Conservation (phyloP, 2,113 vertebrate species). For the Phrynocephalus versicolor region DNA sequence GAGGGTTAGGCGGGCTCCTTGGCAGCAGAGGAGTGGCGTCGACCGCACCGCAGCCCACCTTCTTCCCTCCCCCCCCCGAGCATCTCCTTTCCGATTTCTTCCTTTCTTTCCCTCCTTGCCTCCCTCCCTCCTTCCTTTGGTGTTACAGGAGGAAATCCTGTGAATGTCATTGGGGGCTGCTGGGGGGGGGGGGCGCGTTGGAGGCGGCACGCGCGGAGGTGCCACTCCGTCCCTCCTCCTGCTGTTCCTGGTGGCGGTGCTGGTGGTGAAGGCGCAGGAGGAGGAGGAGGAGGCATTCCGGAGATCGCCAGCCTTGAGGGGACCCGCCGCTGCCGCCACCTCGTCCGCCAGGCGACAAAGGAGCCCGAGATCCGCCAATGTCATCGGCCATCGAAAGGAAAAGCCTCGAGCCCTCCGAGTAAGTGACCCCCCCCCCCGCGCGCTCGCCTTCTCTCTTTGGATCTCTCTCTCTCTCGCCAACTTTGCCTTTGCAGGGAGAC, state of each 20-base stretch:
- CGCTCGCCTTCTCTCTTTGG: not conserved
- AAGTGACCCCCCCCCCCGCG: conserved; percentile 67
- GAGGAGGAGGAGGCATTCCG: conserved; percentile 34
- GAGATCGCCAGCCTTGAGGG: conserved; percentile 53
- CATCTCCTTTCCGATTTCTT: not conserved
- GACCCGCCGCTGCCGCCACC: not conserved
- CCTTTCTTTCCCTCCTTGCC: not conserved
- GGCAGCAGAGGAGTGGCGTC: not conserved
- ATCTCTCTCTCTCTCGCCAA: too few relatives aligned
- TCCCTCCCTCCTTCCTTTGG: conserved; percentile 26
- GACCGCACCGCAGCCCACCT: conserved; percentile 7
- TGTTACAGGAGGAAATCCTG: conserved; percentile 77
- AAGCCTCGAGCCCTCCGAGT: conserved; percentile 93
- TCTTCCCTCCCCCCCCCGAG: not conserved
- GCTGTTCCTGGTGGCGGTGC: too few relatives aligned
- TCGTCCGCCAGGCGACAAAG: conserved; percentile 61
- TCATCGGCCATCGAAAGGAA: conserved; percentile 95
- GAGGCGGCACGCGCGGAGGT: conserved; percentile 53
- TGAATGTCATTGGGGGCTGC: conserved; percentile 71
- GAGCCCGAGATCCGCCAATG: conserved; percentile 78
- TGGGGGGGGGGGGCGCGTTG: conserved; percentile 45
- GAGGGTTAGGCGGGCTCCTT: conserved; percentile 2
- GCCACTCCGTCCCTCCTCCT: conserved; percentile 64
- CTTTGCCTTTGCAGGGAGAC: not conserved
- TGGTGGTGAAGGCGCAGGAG: not conserved